A percentile compares a stretch with the other conserved stretches of the same genome.
phyloP scores from a whole-genome alignment of 1,140 invertebrate species.

The Asbolus verrucosus region DNA sequence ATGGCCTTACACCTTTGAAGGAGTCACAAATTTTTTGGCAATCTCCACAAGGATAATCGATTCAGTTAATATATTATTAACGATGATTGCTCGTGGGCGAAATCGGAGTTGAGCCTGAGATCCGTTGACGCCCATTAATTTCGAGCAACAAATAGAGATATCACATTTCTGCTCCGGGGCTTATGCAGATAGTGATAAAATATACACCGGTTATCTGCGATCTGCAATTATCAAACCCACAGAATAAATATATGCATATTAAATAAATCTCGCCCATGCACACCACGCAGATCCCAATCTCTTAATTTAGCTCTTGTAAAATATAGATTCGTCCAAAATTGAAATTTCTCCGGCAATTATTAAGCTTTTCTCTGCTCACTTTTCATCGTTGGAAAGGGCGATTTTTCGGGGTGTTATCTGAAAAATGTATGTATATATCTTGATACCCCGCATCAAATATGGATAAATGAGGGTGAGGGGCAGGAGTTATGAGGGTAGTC shows the following conservation, averaged over 20 bases:
- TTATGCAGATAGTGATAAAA: slow-evolving; percentile 45
- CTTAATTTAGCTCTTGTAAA: neutral
- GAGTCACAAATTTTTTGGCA: slow-evolving; percentile 13
- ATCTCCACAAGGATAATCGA: slow-evolving; percentile 23
- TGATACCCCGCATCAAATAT: slow-evolving; percentile 54
- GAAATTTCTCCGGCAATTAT: slow-evolving; percentile 5
- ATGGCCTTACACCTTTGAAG: neutral
- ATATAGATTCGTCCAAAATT: slow-evolving; percentile 9
- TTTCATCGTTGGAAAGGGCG: slow-evolving; percentile 3
- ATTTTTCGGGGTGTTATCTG: slow-evolving; percentile 21
- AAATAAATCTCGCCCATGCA: slow-evolving; percentile 18
- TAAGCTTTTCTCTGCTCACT: slow-evolving; percentile 1
- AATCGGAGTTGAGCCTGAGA: slow-evolving; percentile 7
- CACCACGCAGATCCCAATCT: neutral
- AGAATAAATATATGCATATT: slow-evolving; percentile 42
- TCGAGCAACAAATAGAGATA: slow-evolving; percentile 46
- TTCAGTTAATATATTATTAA: slow-evolving; percentile 42
- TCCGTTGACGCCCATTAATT: slow-evolving; percentile 46
- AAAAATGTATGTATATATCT: slow-evolving; percentile 39
- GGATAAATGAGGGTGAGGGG: slow-evolving; percentile 54
- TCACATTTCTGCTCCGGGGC: slow-evolving; percentile 27
- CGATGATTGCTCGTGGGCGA: slow-evolving; percentile 31
- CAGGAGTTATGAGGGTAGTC: slow-evolving; percentile 55
- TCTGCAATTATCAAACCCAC: slow-evolving; percentile 43
- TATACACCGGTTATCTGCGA: slow-evolving; percentile 24